These are phyloP conservation scores for Crambe crambe DNA, from an alignment of 37 sponge, comb jelly and placozoan species.

Conservation along the genomic window DNA sequence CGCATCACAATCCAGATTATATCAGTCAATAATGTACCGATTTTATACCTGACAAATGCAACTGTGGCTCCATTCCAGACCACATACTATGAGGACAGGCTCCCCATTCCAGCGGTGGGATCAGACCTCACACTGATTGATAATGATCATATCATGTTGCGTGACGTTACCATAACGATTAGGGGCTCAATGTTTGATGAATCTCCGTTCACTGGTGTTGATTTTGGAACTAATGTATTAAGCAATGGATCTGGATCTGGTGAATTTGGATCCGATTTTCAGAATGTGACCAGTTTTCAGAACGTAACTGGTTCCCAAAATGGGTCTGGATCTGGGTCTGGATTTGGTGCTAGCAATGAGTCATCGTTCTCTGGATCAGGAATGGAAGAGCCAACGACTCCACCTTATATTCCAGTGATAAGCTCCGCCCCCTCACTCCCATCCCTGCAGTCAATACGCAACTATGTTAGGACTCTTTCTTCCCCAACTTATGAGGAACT, in stretches of 20 bases:
- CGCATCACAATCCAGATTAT: slow-evolving; percentile 38
- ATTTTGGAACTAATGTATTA: background rate
- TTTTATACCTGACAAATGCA: slow-evolving; percentile 57
- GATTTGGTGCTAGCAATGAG: slow-evolving; percentile 18
- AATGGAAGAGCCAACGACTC: background rate
- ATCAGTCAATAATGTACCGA: slow-evolving; percentile 68
- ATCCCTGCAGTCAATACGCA: slow-evolving; percentile 17
- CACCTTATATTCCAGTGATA: slow-evolving; percentile 17
- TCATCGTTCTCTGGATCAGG: background rate
- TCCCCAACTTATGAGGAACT: slow-evolving; percentile 24
- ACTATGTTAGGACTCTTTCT: slow-evolving; percentile 25
- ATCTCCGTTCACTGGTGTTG: slow-evolving; percentile 27
- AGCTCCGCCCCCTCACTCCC: slow-evolving; percentile 33
- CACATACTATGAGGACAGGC: slow-evolving; percentile 63
- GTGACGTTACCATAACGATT: slow-evolving; percentile 76
- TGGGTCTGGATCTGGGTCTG: slow-evolving; percentile 18
- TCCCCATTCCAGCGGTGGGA: slow-evolving; percentile 64
- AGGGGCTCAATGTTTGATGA: slow-evolving; percentile 43
- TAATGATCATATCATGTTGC: slow-evolving; percentile 69
- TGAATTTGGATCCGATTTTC: background rate
- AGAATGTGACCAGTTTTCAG: background rate
- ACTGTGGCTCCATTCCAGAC: slow-evolving; percentile 29
- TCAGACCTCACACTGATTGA: slow-evolving; percentile 68
- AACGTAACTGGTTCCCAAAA: background rate
- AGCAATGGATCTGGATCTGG: background rate